A percentile compares a stretch with the other conserved stretches of the same genome.
Conservation (phyloP, 2,113 vertebrate species). For the Mola mola region DNA sequence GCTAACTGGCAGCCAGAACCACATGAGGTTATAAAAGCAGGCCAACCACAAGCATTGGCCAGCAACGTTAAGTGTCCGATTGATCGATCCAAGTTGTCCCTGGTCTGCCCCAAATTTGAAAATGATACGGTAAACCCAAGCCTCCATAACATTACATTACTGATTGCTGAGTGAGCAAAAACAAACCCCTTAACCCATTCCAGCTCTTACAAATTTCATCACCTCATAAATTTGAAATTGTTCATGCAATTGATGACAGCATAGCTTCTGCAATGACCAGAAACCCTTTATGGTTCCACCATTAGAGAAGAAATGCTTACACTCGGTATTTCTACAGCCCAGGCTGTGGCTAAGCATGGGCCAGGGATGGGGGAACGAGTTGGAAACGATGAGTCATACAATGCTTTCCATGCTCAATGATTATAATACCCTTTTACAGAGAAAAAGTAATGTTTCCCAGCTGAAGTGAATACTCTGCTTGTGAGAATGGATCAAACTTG, state of each 20-base stretch:
- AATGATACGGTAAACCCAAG: too few relatives aligned
- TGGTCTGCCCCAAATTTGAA: not conserved
- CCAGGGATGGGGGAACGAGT: conserved; percentile 60
- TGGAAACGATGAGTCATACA: conserved; percentile 81
- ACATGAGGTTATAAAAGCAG: too few relatives aligned
- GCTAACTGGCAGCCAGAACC: not conserved
- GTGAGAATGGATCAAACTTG: conserved; percentile 46
- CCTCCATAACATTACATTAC: too few relatives aligned
- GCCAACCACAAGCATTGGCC: not conserved
- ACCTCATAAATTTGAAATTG: conserved; percentile 57
- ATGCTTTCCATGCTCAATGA: conserved; percentile 77
- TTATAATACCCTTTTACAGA: conserved; percentile 78
- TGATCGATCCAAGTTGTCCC: not conserved
- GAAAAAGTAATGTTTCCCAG: conserved; percentile 74
- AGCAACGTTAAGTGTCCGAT: not conserved
- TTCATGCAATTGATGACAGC: conserved; percentile 16
- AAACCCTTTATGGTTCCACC: conserved; percentile 56
- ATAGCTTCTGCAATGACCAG: conserved; percentile 47
- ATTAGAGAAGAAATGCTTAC: conserved; percentile 67
- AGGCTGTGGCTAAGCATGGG: conserved; percentile 63
- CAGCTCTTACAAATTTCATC: conserved; percentile 31
- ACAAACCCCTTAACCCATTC: conserved; percentile 14
- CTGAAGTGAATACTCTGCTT: conserved; percentile 48
- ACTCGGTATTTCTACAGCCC: conserved; percentile 56
- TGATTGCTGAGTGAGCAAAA: conserved; percentile 32